Percentiles rank a stretch among this genome's conserved stretches.
Conservation (phyloP, 2,113 vertebrate genomes). For the Platycercus adscitus region DNA sequence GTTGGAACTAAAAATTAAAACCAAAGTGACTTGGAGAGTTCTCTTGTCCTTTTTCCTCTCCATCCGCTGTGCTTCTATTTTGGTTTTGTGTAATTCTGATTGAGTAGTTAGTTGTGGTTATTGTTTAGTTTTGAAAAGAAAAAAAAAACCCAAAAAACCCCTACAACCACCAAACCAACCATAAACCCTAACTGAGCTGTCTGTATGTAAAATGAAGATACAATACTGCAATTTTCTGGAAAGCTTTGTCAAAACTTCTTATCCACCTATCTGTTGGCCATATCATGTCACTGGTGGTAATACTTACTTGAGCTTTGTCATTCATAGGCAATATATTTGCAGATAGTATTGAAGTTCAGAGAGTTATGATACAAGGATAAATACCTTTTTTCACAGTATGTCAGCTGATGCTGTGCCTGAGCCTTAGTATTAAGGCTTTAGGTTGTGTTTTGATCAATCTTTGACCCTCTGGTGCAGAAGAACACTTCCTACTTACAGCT, state of each 20-base stretch:
- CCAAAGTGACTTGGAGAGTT: neutral
- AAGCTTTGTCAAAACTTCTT: neutral
- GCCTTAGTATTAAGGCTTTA: neutral
- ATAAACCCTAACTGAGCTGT: neutral
- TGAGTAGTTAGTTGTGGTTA: neutral
- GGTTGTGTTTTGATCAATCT: neutral
- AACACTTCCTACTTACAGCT: neutral
- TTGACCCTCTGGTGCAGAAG: neutral
- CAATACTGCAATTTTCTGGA: neutral
- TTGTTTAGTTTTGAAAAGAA: neutral
- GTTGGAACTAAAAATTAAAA: neutral
- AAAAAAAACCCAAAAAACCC: too few relatives aligned
- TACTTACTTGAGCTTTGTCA: slow-evolving; percentile 20
- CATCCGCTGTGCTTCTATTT: neutral
- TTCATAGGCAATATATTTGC: neutral
- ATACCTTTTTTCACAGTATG: neutral
- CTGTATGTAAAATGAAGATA: neutral
- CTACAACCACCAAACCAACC: neutral
- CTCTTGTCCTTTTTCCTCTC: neutral
- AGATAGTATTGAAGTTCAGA: neutral
- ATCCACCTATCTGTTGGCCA: neutral
- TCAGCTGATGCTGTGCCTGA: neutral
- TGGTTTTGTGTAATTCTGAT: neutral
- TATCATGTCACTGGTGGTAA: neutral
- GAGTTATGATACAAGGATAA: neutral